These are phyloP conservation scores for Erpornis zantholeuca DNA, from an alignment of 2,113 vertebrate species.

Conservation along the genomic window DNA sequence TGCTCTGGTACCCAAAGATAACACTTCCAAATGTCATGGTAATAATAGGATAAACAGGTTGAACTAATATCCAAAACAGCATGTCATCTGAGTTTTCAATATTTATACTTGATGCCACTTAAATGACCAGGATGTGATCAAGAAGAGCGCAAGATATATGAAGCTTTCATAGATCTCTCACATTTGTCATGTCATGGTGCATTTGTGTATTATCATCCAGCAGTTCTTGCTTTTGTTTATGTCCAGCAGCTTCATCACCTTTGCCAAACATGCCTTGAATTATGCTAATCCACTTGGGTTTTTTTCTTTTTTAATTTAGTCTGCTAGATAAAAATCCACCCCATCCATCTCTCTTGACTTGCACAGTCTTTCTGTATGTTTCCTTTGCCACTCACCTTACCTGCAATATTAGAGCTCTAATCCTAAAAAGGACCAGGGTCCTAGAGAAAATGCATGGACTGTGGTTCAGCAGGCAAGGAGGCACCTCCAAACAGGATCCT, in stretches of 20 bases:
- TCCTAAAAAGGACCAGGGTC: background rate
- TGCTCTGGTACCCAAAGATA: conserved; percentile 42
- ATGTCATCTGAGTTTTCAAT: conserved; percentile 21
- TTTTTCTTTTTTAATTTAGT: background rate
- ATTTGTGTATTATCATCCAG: background rate
- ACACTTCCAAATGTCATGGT: conserved; percentile 25
- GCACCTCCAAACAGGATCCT: background rate
- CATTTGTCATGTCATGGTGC: background rate
- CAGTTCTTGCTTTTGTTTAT: background rate
- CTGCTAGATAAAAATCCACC: background rate
- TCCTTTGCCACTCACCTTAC: background rate
- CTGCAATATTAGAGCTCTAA: background rate
- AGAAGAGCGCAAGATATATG: background rate
- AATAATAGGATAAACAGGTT: conserved; percentile 56
- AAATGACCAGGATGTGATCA: background rate
- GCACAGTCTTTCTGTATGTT: background rate
- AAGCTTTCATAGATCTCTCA: background rate
- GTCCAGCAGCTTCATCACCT: background rate
- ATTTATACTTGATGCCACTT: conserved; percentile 9
- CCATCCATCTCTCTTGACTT: background rate
- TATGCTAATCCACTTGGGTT: background rate
- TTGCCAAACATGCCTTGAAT: background rate
- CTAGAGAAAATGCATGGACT: background rate
- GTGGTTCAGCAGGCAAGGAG: background rate
- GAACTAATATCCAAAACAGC: conserved; percentile 46